These are phyloP conservation scores for Hyalella azteca DNA, from an alignment of 2,888 invertebrate species.

Conservation along the genomic window DNA sequence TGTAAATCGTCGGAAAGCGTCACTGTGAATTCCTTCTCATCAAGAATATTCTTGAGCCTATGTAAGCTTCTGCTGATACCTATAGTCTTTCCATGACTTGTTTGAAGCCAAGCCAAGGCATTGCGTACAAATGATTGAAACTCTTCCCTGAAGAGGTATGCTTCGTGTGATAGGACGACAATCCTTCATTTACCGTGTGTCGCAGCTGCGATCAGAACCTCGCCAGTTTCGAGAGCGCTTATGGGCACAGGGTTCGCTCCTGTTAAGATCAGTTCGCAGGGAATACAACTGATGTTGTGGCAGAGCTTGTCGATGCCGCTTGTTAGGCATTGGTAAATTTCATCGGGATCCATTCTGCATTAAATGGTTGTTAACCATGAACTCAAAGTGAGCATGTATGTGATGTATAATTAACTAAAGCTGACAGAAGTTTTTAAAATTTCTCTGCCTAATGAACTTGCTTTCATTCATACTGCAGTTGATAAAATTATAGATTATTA, in stretches of 20 bases:
- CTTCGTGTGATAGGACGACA: conserved; percentile 11
- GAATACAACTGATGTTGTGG: not conserved
- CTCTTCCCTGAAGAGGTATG: not conserved
- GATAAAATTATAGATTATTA: too few species aligned
- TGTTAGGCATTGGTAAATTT: not conserved
- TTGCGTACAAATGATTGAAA: not conserved
- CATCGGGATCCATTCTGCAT: not conserved
- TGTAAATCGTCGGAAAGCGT: not conserved
- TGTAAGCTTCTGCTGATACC: not conserved
- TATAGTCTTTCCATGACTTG: not conserved
- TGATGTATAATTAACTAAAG: too few species aligned
- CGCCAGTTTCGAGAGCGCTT: not conserved
- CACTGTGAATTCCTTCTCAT: not conserved
- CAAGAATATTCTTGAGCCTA: not conserved
- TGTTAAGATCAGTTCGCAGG: not conserved
- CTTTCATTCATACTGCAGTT: too few species aligned
- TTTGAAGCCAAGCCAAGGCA: not conserved
- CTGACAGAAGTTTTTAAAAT: too few species aligned
- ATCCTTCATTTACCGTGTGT: not conserved
- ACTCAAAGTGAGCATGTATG: too few species aligned
- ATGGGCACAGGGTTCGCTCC: not conserved
- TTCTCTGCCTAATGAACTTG: too few species aligned
- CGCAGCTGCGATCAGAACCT: not conserved
- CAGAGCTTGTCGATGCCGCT: not conserved
- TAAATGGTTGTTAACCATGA: too few species aligned